Percentiles rank a stretch among this genome's conserved stretches.
These are phyloP conservation scores for Anorthoa munda DNA, from an alignment of 2,888 invertebrate genomes.

Conservation along the genomic window DNA sequence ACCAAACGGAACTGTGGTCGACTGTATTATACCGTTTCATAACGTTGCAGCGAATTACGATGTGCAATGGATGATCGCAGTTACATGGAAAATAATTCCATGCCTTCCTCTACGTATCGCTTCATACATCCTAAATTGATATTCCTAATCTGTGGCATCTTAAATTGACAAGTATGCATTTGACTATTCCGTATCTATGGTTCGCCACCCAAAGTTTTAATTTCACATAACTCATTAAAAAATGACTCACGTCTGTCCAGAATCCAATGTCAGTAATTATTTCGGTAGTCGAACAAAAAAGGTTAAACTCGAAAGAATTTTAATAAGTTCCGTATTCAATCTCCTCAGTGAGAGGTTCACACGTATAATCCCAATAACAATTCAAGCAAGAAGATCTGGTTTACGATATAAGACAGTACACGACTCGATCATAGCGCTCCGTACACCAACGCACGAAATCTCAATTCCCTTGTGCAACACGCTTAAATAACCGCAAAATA, in stretches of 20 bases:
- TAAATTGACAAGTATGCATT: slow-evolving; percentile 35
- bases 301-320: slow-evolving; percentile 76
- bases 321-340: slow-evolving; percentile 82
- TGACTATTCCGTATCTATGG: slow-evolving; percentile 4
- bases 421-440: slow-evolving; percentile 81
- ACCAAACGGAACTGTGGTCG: slow-evolving; percentile 67
- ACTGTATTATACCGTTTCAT: slow-evolving; percentile 72
- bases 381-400: slow-evolving; percentile 85
- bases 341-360: slow-evolving; percentile 79
- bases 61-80: slow-evolving; percentile 75
- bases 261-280: slow-evolving; percentile 30
- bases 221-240: slow-evolving; percentile 6
- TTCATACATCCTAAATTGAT: slow-evolving; percentile 7
- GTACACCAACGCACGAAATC: slow-evolving; percentile 87
- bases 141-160: slow-evolving; percentile 35
- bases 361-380: slow-evolving; percentile 86
- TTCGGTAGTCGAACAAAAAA: slow-evolving; percentile 53
- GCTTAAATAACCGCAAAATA: slow-evolving; percentile 90
- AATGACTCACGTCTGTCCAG: slow-evolving; percentile 20
- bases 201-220: not conserved
- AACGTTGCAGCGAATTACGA: slow-evolving; percentile 74
- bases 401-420: slow-evolving; percentile 81
- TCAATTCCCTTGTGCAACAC: slow-evolving; percentile 89
- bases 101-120: slow-evolving; percentile 64
- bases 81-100: slow-evolving; percentile 76